Evolutionary conservation across 2,113 vertebrate genomes (phyloP), one percentile per base, ranked within the genome.

Genomic region (Tachysurus vachellii): DNA sequence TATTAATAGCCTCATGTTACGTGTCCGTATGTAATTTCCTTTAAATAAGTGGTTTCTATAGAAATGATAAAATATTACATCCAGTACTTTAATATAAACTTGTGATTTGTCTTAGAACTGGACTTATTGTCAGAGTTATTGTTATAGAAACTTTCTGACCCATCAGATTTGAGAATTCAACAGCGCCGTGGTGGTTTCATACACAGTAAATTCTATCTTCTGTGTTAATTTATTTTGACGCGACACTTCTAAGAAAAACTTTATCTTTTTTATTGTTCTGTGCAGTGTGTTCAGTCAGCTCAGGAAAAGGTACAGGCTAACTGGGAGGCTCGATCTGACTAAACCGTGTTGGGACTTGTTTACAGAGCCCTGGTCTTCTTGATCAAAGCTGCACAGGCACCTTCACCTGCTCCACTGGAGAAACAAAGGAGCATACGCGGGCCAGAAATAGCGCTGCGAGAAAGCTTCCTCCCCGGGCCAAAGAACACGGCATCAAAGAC

Each of bases 361-460:
- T 79, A 83, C 64, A 66, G 73, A 47, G 83, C 42, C 77, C 79
- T 84, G 77, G 57, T 87, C 85, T 44, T 83, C 77, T 56, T 86
- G 86, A 88, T 87, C 84, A 89, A 89, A 88, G 81, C 71, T 50
- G 53, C 36, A 73, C 88, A 79, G 44, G 53, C 80, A 87, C 83
- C 88, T 88, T 90, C 89, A 90, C 89, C 89, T 90, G 89, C 88
- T 84, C 83, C 83, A 61, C 56, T 21, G 9, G 71, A 61, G 86
- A 90, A 89, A 88, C 88, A 89, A 81, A 88, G 83, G 88, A 90
- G 79, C 36, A 31, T 53, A 83, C 56, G n/a, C 57, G 54, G 77
- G 66, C 59, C 87, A 86, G 61, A 86, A 90, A 90, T 90, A 90
- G 80, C 71, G 44, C 23, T 16, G 71, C 71, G 80, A 89, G 79